Conservation (phyloP, 2,113 vertebrate species). For the Chaetodon auriga region DNA sequence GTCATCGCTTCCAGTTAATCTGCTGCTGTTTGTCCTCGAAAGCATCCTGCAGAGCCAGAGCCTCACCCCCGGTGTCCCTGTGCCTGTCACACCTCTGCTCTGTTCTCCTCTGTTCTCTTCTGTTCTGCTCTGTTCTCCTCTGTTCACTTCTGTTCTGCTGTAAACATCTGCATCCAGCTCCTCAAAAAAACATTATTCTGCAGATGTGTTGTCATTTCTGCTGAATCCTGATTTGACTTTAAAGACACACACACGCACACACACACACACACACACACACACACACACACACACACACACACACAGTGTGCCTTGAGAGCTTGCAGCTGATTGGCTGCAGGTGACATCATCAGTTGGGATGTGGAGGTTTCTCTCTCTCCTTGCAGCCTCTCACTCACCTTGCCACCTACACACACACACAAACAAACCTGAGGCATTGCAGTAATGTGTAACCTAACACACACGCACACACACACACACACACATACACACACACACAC, state of each 20-base stretch:
- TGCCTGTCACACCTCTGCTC: not conserved
- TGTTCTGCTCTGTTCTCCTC: not conserved
- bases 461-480: not conserved
- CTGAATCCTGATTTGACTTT: conserved; percentile 40
- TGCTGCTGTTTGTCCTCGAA: conserved; percentile 37
- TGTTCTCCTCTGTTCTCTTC: not conserved
- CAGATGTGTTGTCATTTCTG: conserved; percentile 41
- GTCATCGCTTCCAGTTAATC: conserved; percentile 54
- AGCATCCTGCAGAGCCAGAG: conserved; percentile 28
- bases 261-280: conserved; percentile 37
- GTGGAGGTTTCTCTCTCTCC: conserved; percentile 69
- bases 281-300: conserved; percentile 31
- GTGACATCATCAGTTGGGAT: conserved; percentile 82
- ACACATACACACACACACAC: no score
- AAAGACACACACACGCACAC: not conserved
- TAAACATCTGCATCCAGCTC: not conserved
- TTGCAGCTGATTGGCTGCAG: conserved; percentile 79
- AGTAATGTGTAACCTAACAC: not conserved
- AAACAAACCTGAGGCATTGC: not conserved
- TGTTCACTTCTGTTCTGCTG: not conserved
- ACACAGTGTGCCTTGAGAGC: conserved; percentile 36
- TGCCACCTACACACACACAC: conserved; percentile 13
- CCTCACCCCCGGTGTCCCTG: not conserved
- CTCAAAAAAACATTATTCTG: not conserved
- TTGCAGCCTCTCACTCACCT: conserved; percentile 41